phyloP scores from a whole-genome alignment of 2,797 vertebrate species.

The Phataginus tricuspis region DNA sequence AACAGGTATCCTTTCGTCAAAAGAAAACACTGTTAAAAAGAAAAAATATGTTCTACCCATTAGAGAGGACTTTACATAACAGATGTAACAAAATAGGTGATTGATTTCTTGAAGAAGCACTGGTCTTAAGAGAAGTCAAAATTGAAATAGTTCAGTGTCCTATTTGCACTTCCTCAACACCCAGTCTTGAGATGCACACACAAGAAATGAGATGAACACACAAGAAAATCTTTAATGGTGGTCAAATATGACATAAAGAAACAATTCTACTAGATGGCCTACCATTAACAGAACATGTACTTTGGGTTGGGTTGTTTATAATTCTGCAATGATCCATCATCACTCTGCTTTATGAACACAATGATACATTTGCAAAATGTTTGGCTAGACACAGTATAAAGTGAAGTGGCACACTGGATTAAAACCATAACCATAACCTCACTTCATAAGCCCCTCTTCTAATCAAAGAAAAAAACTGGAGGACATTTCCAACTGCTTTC shows the following conservation, averaged over 20 bases:
- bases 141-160: not conserved
- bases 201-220: slow-evolving; percentile 41
- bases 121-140: not conserved
- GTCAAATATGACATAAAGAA: not conserved
- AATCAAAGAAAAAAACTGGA: not conserved
- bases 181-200: not conserved
- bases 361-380: not conserved
- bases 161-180: not conserved
- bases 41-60: not conserved
- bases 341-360: not conserved
- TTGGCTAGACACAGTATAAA: not conserved
- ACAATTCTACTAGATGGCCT: not conserved
- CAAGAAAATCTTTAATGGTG: not conserved
- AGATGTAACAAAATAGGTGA: not conserved
- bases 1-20: not conserved
- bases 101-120: not conserved
- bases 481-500: not conserved
- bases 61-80: not conserved
- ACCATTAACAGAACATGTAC: not conserved
- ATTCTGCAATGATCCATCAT: not conserved
- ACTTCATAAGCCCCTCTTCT: not conserved
- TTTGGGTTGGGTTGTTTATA: not conserved
- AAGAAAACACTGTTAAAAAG: not conserved
- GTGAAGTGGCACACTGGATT: not conserved
- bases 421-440: not conserved